phyloP scores from a whole-genome alignment of 1,140 invertebrate species.

The Idris sp. region DNA sequence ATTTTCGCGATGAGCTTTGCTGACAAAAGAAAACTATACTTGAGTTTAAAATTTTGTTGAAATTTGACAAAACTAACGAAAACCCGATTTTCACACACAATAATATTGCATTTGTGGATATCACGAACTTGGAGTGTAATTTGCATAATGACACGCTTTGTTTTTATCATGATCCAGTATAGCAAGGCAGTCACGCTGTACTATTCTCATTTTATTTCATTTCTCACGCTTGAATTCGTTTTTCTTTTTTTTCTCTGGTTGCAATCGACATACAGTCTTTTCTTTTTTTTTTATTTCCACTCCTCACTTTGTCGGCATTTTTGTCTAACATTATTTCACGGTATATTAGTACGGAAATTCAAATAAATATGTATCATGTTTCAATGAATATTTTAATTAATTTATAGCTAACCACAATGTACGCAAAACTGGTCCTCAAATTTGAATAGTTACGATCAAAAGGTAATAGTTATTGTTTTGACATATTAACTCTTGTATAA shows the following conservation, averaged over 20 bases:
- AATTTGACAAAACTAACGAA: slow-evolving; percentile 50
- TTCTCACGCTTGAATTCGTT: slow-evolving; percentile 23
- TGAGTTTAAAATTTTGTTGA: too few species aligned
- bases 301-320: slow-evolving; percentile 8
- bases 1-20: too few species aligned
- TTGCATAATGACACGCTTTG: slow-evolving; percentile 66
- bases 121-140: slow-evolving; percentile 54
- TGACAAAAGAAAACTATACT: slow-evolving; percentile 50
- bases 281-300: slow-evolving; percentile 15
- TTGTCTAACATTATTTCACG: slow-evolving; percentile 39
- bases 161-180: slow-evolving; percentile 66
- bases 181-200: slow-evolving; percentile 44
- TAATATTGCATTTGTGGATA: slow-evolving; percentile 38
- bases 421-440: slow-evolving; percentile 29
- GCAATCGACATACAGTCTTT: slow-evolving; percentile 9
- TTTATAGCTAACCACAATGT: slow-evolving; percentile 15
- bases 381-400: slow-evolving; percentile 44
- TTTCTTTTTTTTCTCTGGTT: slow-evolving; percentile 16
- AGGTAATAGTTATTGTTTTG: slow-evolving; percentile 12
- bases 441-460: slow-evolving; percentile 36
- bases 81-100: slow-evolving; percentile 50
- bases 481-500: slow-evolving; percentile 14
- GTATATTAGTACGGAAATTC: slow-evolving; percentile 34
- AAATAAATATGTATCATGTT: slow-evolving; percentile 43
- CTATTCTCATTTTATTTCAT: slow-evolving; percentile 60